Conservation (phyloP, 2,797 vertebrate species). For the Somateria mollissima region DNA sequence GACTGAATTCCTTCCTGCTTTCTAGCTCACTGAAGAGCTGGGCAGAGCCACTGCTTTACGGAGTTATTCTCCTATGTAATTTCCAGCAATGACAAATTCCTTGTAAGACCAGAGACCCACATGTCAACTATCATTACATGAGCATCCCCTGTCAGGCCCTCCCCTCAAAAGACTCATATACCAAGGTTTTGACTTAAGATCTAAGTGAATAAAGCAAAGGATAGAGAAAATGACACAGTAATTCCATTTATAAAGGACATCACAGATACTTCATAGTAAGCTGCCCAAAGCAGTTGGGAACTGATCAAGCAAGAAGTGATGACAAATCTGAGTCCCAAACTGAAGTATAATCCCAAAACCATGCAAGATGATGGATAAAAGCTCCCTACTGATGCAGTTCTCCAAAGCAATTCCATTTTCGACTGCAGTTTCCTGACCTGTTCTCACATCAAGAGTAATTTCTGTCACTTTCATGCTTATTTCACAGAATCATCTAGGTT, state of each 20-base stretch:
- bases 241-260: neutral
- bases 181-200: neutral
- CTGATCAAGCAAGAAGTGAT: neutral
- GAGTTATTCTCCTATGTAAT: neutral
- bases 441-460: neutral
- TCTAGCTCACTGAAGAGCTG: neutral
- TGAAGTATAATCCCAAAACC: neutral
- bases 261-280: neutral
- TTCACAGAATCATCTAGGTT: neutral
- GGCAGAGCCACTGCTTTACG: neutral
- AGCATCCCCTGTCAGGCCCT: neutral
- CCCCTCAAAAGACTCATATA: neutral
- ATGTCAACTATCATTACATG: neutral
- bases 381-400: neutral
- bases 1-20: neutral
- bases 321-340: neutral
- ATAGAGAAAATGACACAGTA: neutral
- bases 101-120: neutral
- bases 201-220: neutral
- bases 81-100: neutral
- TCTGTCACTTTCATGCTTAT: neutral
- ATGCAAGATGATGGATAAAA: neutral
- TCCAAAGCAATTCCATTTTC: neutral
- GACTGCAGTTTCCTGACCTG: neutral
- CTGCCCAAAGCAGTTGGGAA: neutral